Percentiles rank a stretch among this genome's conserved stretches.
Evolutionary conservation across 2,888 invertebrate genomes (phyloP).

Genomic region (Nomada lathburiana): DNA sequence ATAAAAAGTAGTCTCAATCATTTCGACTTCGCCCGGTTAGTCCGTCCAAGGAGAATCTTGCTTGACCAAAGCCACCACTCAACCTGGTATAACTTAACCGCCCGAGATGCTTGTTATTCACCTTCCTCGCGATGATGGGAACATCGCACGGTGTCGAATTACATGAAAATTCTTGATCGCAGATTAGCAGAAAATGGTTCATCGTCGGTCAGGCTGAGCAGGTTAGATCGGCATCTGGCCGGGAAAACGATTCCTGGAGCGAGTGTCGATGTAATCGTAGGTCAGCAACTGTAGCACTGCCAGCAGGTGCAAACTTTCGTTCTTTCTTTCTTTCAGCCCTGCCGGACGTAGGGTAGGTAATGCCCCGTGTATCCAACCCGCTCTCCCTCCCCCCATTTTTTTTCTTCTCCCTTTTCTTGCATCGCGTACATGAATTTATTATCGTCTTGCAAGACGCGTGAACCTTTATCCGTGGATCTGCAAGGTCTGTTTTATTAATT

Average conservation of each 20-base stretch:
- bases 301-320: slow-evolving; percentile 64
- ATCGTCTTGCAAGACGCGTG: slow-evolving; percentile 36
- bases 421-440: slow-evolving; percentile 57
- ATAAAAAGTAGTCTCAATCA: background rate
- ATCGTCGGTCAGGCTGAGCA: slow-evolving; percentile 16
- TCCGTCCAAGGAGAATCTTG: background rate
- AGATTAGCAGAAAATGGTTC: slow-evolving; percentile 46
- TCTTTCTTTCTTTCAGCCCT: slow-evolving; percentile 55
- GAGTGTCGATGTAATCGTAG: slow-evolving; percentile 70
- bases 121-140: background rate
- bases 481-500: slow-evolving; percentile 45
- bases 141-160: slow-evolving; percentile 13
- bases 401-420: background rate
- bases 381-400: too few relatives aligned
- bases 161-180: slow-evolving; percentile 30
- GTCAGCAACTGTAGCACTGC: slow-evolving; percentile 59
- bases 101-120: slow-evolving; percentile 2
- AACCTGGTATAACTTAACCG: background rate
- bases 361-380: slow-evolving; percentile 48
- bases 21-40: too few relatives aligned
- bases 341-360: slow-evolving; percentile 51
- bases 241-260: slow-evolving; percentile 59
- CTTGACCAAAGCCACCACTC: background rate
- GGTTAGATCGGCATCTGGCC: slow-evolving; percentile 52
- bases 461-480: slow-evolving; percentile 47